phyloP scores from a whole-genome alignment of 2,113 vertebrate genomes.

The Thinocorus orbignyianus region DNA sequence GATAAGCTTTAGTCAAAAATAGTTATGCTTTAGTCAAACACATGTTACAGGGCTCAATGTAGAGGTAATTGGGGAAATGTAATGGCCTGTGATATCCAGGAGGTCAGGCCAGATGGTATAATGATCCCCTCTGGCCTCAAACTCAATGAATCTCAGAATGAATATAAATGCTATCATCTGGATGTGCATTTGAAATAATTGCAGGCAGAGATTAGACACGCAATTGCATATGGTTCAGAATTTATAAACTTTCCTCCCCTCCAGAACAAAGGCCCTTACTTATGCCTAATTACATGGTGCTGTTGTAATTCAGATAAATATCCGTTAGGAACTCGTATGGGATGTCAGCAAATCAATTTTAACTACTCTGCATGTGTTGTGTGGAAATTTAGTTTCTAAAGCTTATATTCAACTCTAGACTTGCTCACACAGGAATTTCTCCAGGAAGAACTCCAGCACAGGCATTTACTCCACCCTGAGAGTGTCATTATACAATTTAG shows the following conservation, averaged over 20 bases:
- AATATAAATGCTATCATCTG: constrained; percentile 57
- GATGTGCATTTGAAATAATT: constrained; percentile 55
- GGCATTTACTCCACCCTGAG: background rate
- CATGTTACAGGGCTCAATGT: constrained; percentile 21
- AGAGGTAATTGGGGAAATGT: constrained; percentile 57
- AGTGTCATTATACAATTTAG: background rate
- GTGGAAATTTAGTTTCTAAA: background rate
- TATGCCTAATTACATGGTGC: constrained; percentile 14
- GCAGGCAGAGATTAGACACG: constrained; percentile 57
- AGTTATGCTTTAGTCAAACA: constrained; percentile 53
- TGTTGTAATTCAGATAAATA: constrained; percentile 44
- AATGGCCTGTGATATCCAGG: constrained; percentile 61
- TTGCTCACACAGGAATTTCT: accelerated
- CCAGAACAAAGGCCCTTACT: constrained; percentile 36
- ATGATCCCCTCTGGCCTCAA: constrained; percentile 59
- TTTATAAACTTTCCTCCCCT: constrained; percentile 36
- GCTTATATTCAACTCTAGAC: background rate
- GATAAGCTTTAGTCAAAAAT: constrained; percentile 63
- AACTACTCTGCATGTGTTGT: background rate
- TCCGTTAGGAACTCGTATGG: background rate
- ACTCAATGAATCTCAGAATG: constrained; percentile 48
- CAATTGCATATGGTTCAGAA: constrained; percentile 50
- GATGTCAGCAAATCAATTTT: constrained; percentile 20
- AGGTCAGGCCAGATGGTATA: constrained; percentile 67
- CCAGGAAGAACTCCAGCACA: background rate